Evolutionary conservation across 2,888 invertebrate species (phyloP).

Genomic region (Nephrotoma flavescens): DNA sequence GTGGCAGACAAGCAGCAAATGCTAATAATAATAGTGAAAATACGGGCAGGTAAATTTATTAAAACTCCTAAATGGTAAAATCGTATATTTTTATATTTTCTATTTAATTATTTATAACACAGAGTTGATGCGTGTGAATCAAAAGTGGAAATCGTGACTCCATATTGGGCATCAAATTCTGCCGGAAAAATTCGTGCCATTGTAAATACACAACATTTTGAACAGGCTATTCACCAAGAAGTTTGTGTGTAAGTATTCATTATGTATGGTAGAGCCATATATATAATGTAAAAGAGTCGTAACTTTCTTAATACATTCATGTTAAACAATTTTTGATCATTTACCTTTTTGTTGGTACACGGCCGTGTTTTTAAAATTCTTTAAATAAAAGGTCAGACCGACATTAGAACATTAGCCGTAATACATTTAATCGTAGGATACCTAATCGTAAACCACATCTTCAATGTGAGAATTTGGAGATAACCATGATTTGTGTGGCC

Average conservation of each 20-base stretch:
- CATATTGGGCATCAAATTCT: constrained; percentile 88
- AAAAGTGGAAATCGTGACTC: constrained; percentile 82
- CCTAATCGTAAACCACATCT: too few species aligned
- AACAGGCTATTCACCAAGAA: constrained; percentile 90
- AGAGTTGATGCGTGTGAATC: constrained; percentile 80
- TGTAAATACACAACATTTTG: constrained; percentile 88
- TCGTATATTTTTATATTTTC: not conserved
- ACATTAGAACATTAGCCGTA: too few species aligned
- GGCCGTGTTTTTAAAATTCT: too few species aligned
- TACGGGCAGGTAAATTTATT: constrained; percentile 20
- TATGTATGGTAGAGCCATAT: too few species aligned
- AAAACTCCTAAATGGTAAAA: not conserved
- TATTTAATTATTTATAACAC: not conserved
- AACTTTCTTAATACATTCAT: too few species aligned
- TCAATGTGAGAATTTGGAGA: too few species aligned
- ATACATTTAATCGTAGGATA: too few species aligned
- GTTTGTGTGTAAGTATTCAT: constrained; percentile 65
- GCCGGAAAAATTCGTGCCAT: constrained; percentile 82
- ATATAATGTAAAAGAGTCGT: too few species aligned
- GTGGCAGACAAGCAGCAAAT: constrained; percentile 5
- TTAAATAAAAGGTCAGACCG: too few species aligned
- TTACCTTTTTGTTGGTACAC: too few species aligned
- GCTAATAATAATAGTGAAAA: constrained; percentile 7
- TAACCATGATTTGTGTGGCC: too few species aligned
- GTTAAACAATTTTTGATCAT: too few species aligned